Percentiles rank a stretch among this genome's conserved stretches.
phyloP scores from a whole-genome alignment of 1,140 invertebrate genomes.

The Cydia amplana region DNA sequence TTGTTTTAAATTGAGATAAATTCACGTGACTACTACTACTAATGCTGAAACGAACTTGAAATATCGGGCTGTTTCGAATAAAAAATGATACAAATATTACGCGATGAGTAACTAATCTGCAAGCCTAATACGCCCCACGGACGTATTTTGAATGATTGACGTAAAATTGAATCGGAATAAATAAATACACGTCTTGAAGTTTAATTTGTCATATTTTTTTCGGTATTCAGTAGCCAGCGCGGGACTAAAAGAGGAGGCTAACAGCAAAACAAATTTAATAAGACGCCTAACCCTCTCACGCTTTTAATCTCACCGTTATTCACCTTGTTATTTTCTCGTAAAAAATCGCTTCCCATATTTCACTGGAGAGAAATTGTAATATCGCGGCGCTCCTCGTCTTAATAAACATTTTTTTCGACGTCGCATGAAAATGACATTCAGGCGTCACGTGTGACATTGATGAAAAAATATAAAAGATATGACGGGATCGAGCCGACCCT shows the following conservation, averaged over 20 bases:
- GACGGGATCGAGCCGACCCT: slow-evolving; percentile 62
- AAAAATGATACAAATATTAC: too few relatives aligned
- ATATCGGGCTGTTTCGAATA: too few relatives aligned
- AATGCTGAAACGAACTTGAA: too few relatives aligned
- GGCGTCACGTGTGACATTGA: slow-evolving; percentile 78
- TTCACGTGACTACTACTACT: too few relatives aligned
- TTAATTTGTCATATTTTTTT: too few relatives aligned
- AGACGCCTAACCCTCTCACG: slow-evolving; percentile 40
- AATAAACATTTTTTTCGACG: slow-evolving; percentile 75
- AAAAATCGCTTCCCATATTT: slow-evolving; percentile 79
- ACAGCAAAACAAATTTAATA: slow-evolving; percentile 36
- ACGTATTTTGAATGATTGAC: too few relatives aligned
- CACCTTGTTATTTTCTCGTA: slow-evolving; percentile 77
- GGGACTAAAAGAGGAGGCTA: background rate
- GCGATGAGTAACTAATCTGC: too few relatives aligned
- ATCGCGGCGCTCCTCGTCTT: slow-evolving; percentile 67
- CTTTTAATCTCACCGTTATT: slow-evolving; percentile 67
- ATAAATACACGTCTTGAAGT: too few relatives aligned
- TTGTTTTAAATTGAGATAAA: too few relatives aligned
- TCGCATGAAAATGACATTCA: slow-evolving; percentile 77
- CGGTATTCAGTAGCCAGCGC: too few relatives aligned
- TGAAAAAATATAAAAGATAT: slow-evolving; percentile 79
- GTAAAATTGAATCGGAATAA: too few relatives aligned
- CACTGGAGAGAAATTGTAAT: slow-evolving; percentile 78
- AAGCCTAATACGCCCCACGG: too few relatives aligned